Conservation (phyloP, 2,888 invertebrate genomes). For the Heliconius sara region DNA sequence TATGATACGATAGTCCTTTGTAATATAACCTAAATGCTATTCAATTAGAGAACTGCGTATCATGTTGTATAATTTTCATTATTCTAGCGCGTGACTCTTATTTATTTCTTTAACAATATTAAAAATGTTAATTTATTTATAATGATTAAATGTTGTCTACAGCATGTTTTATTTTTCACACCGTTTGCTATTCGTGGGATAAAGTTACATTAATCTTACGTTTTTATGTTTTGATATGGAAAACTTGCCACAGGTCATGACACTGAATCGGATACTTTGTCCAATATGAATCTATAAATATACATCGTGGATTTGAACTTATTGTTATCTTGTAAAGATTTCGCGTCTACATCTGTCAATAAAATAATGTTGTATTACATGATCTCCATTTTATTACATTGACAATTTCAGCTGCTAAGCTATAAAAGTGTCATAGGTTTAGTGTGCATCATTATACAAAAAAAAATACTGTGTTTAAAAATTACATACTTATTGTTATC, state of each 20-base stretch:
- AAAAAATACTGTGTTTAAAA: neutral
- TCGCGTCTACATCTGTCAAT: neutral
- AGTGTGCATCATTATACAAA: neutral
- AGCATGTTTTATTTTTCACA: neutral
- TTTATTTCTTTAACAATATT: conserved; percentile 4
- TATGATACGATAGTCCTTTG: conserved; percentile 47
- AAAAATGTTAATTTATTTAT: neutral
- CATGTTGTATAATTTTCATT: conserved; percentile 39
- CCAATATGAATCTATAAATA: neutral
- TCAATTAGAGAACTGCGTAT: conserved; percentile 45
- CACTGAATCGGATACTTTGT: neutral
- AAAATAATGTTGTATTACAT: neutral
- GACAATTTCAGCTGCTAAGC: neutral
- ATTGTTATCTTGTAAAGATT: neutral
- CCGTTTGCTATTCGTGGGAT: neutral
- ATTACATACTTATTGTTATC: neutral
- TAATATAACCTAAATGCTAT: conserved; percentile 49
- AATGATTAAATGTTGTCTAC: neutral
- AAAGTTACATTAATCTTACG: neutral
- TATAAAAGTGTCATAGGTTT: neutral
- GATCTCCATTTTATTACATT: neutral
- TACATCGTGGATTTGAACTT: neutral
- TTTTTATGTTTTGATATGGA: neutral
- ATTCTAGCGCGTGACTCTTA: conserved; percentile 26
- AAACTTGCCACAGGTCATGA: neutral